phyloP scores from a whole-genome alignment of 1,140 invertebrate genomes.

The Listronotus oregonensis region DNA sequence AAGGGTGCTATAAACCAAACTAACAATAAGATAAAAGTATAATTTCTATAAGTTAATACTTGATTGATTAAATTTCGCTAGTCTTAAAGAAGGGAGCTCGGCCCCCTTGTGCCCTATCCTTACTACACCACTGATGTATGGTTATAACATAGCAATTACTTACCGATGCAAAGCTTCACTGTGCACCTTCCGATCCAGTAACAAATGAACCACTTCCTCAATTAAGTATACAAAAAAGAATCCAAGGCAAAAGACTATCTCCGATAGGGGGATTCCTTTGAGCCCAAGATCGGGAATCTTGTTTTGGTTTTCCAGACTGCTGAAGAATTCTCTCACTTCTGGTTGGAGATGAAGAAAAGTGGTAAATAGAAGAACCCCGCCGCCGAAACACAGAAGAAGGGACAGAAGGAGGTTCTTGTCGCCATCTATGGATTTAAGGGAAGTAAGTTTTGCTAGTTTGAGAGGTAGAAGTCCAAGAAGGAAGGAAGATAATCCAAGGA shows the following conservation, averaged over 20 bases:
- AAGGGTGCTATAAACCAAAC: too few relatives aligned
- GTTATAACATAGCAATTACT: not conserved
- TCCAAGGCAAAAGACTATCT: slow-evolving; percentile 70
- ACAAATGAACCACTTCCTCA: slow-evolving; percentile 71
- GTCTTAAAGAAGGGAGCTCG: too few relatives aligned
- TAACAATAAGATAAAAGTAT: too few relatives aligned
- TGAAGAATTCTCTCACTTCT: slow-evolving; percentile 68
- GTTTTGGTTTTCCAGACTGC: slow-evolving; percentile 53
- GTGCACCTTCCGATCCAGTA: slow-evolving; percentile 59
- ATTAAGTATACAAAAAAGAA: slow-evolving; percentile 77
- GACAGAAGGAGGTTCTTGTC: slow-evolving; percentile 62
- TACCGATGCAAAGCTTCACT: slow-evolving; percentile 60
- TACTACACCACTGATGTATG: too few relatives aligned
- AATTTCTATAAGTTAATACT: too few relatives aligned
- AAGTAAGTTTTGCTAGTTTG: slow-evolving; percentile 59
- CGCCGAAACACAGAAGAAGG: slow-evolving; percentile 75
- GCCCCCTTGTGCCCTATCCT: too few relatives aligned
- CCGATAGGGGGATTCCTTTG: slow-evolving; percentile 63
- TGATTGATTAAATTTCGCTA: too few relatives aligned
- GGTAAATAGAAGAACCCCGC: slow-evolving; percentile 79
- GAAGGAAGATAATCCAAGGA: slow-evolving; percentile 71
- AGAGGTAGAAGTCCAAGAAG: slow-evolving; percentile 70
- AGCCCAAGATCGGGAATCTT: slow-evolving; percentile 51
- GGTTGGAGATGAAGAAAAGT: slow-evolving; percentile 79
- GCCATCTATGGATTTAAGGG: slow-evolving; percentile 49